Evolutionary conservation across 2,113 vertebrate species (phyloP), one percentile per base, ranked within the genome.

Genomic region (Chlamydotis undulata): DNA sequence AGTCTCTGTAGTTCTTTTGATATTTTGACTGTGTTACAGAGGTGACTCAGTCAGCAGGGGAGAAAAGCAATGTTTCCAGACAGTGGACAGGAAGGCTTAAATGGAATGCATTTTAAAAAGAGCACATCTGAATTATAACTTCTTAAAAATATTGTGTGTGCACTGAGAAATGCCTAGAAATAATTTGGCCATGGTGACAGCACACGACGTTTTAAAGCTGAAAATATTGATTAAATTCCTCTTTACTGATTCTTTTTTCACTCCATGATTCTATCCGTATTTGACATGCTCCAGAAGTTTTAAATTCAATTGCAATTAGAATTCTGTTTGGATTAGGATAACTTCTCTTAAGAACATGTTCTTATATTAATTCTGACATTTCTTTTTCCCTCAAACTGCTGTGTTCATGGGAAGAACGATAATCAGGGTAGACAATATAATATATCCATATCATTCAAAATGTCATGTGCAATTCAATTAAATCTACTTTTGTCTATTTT

Each of bases 231-330:
- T 43, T 56, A 55, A 76, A 77, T 73, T 76, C 45, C 35, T 55
- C 83, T 90, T 83, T 76, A 64, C 35, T 24, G 41, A 49, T 64
- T 84, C 23, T 45, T 94, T 76, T 56, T 79, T 79, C 49, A 76
- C 29, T 85, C 19, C 0, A 0, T 77, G 29, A 92, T 91, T 83
- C 71, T 82, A 26, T 43, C 29, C 71, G 14, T 16, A 15, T 68
- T 39, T 83, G 39, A 60, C 23, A 56, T 56, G 43, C 39, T 88
- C 22, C 26, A 52, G 14, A 64, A 80, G 14, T 88, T 90, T 59
- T 65, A 76, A 64, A 81, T 74, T 28, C 64, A 77, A 4, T 45
- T 70, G 24, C 41, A 81, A 14, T 65, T 77, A 53, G 33, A 93
- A 61, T 83, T 83, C 18, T 8, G 4, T 64, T 90, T 90, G 39